phyloP scores from a whole-genome alignment of 2,113 vertebrate genomes.

The Crotalus viridis region DNA sequence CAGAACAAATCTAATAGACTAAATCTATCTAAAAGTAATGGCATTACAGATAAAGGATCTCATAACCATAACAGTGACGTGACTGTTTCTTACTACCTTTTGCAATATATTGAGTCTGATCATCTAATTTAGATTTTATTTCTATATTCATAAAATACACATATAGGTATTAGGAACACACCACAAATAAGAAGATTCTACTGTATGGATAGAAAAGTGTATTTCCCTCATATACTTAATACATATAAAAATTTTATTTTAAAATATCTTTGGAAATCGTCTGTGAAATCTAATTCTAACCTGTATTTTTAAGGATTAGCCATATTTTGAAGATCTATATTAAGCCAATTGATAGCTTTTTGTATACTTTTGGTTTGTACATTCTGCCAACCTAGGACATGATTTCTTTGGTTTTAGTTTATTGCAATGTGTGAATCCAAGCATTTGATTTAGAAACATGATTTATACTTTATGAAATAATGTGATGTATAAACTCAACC shows the following conservation, averaged over 20 bases:
- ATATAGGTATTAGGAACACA: background rate
- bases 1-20: background rate
- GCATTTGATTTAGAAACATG: background rate
- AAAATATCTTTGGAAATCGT: background rate
- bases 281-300: background rate
- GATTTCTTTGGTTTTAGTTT: background rate
- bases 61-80: background rate
- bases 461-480: background rate
- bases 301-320: background rate
- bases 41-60: background rate
- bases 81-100: background rate
- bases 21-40: background rate
- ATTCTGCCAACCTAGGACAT: background rate
- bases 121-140: background rate
- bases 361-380: background rate
- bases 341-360: background rate
- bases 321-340: background rate
- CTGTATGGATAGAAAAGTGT: background rate
- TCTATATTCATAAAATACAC: background rate
- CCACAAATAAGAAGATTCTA: background rate
- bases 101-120: no score
- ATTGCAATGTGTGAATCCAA: background rate
- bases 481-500: background rate
- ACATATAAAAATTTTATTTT: background rate
- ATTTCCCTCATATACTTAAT: background rate